Evolutionary conservation across 37 sponge, comb jelly and placozoan genomes (phyloP).

Genomic region (Lycopodina hypogea): DNA sequence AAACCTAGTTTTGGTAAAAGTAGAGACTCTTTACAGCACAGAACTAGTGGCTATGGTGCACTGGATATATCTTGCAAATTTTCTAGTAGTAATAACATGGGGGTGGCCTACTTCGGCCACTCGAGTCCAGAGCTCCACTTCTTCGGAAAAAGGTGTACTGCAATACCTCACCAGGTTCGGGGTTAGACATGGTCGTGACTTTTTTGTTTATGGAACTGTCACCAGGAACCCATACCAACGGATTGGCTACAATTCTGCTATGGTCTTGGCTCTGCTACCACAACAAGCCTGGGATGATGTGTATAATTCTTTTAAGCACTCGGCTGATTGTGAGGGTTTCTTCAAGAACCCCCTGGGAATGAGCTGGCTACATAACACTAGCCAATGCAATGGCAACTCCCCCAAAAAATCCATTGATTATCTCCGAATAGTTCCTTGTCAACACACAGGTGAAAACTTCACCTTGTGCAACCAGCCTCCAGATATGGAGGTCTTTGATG

Average conservation of each 20-base stretch:
- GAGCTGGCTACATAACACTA: no score
- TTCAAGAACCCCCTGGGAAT: neutral
- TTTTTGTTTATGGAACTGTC: conserved; percentile 15
- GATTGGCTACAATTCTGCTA: neutral
- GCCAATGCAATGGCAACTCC: neutral
- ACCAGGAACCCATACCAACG: neutral
- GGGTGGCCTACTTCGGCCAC: neutral
- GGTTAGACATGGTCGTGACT: conserved; percentile 1
- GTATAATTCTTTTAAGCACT: neutral
- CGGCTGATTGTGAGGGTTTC: neutral
- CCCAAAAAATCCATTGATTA: conserved; percentile 5
- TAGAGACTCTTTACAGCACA: no score
- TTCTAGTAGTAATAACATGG: neutral
- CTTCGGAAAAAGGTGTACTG: neutral
- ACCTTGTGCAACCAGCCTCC: conserved; percentile 10
- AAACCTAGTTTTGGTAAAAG: no score
- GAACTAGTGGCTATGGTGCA: no score
- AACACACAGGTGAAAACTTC: neutral
- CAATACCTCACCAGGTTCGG: conserved; percentile 26
- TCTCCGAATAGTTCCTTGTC: conserved; percentile 25
- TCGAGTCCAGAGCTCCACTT: neutral
- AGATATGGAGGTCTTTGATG: neutral
- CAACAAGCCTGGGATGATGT: conserved; percentile 12
- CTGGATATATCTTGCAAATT: no score
- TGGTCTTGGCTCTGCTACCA: conserved; percentile 27